Conservation (phyloP, 1,140 invertebrate species). For the Trichonephila clavata region DNA sequence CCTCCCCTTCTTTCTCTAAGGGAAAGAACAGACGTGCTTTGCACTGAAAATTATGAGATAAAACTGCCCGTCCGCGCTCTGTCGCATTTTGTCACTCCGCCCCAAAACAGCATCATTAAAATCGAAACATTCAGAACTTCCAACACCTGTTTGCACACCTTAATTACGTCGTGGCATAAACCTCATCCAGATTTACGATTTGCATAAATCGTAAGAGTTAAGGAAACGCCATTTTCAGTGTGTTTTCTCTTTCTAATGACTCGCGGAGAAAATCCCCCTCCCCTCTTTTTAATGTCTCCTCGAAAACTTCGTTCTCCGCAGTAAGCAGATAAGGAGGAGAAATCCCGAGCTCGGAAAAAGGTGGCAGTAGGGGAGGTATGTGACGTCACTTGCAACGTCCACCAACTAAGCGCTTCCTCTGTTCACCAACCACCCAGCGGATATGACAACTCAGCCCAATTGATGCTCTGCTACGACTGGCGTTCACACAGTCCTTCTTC, state of each 20-base stretch:
- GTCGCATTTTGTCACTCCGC: neutral
- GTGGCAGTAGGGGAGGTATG: conserved; percentile 5
- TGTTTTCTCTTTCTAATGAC: neutral
- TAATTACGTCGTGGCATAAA: neutral
- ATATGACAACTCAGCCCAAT: conserved; percentile 75
- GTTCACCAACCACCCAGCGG: conserved; percentile 73
- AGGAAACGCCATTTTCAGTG: neutral
- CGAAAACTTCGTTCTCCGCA: conserved; percentile 26
- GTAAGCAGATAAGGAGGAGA: neutral
- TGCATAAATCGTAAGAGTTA: neutral
- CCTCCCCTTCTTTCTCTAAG: too few relatives aligned
- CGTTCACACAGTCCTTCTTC: conserved; percentile 65
- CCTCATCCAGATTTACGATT: neutral
- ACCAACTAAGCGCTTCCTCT: conserved; percentile 75
- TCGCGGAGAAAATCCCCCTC: neutral
- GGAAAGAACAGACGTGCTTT: too few relatives aligned
- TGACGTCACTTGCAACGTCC: conserved; percentile 69
- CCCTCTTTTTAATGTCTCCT: neutral
- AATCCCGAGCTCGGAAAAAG: conserved; percentile 35
- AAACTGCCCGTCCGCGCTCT: too few relatives aligned
- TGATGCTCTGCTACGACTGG: conserved; percentile 68
- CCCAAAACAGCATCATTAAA: conserved; percentile 4
- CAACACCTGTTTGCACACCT: conserved; percentile 32
- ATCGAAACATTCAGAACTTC: neutral
- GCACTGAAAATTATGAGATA: too few relatives aligned